Conservation (phyloP, 2,888 invertebrate species). For the Odontocerum albicorne region DNA sequence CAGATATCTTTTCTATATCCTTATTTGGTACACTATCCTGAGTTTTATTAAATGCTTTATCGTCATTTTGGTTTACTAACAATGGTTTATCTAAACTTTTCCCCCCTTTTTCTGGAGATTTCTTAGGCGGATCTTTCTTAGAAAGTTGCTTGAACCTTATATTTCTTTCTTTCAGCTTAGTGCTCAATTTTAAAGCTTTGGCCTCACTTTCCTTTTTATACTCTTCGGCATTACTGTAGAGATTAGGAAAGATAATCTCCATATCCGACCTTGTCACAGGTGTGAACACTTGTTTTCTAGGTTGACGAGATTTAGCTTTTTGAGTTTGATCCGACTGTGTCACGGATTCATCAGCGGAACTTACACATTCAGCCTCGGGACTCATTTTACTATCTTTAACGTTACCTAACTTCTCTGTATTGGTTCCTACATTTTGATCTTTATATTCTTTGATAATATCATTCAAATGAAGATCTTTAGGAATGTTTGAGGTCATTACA, state of each 20-base stretch:
- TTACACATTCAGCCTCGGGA: constrained; percentile 35
- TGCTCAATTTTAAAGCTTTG: constrained; percentile 12
- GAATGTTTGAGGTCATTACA: not conserved
- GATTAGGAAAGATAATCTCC: constrained; percentile 50
- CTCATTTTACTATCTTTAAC: not conserved
- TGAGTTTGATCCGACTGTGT: constrained; percentile 38
- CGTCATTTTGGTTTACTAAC: constrained; percentile 37
- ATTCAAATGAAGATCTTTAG: not conserved
- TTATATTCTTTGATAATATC: not conserved
- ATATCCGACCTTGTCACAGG: constrained; percentile 53
- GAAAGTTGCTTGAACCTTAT: constrained; percentile 12
- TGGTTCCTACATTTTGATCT: not conserved
- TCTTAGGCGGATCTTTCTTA: constrained; percentile 16
- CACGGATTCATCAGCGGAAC: constrained; percentile 43
- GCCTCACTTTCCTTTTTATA: constrained; percentile 20
- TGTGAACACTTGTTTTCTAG: constrained; percentile 55
- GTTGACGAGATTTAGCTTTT: constrained; percentile 47
- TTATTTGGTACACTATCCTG: constrained; percentile 41
- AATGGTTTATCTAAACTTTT: not conserved
- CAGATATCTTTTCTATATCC: constrained; percentile 1
- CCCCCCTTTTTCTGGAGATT: constrained; percentile 1
- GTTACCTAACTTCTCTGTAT: not conserved
- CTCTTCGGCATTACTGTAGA: constrained; percentile 18
- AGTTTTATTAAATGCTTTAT: constrained; percentile 42
- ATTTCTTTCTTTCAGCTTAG: constrained; percentile 16